A percentile compares a stretch with the other conserved stretches of the same genome.
phyloP scores from a whole-genome alignment of 2,888 invertebrate species.

The Troides helena region DNA sequence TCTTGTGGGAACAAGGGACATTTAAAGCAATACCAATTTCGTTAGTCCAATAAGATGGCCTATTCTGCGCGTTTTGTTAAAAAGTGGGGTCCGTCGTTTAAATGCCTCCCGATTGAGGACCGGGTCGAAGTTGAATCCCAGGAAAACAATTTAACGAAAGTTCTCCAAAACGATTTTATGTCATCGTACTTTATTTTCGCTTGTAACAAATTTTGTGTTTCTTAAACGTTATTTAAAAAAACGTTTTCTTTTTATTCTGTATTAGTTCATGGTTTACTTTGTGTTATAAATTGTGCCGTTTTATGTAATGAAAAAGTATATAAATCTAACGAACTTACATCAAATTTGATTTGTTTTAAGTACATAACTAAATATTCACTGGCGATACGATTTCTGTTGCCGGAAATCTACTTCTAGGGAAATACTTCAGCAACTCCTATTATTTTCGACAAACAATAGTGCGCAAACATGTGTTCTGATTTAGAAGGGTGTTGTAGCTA shows the following conservation, averaged over 20 bases:
- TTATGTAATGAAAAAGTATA: background rate
- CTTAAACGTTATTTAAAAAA: background rate
- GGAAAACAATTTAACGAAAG: conserved; percentile 25
- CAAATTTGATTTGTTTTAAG: too few species aligned
- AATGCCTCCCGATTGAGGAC: conserved; percentile 18
- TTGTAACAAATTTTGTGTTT: background rate
- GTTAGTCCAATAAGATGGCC: conserved; percentile 13
- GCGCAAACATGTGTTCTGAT: too few species aligned
- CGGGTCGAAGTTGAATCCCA: conserved; percentile 16
- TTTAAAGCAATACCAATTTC: conserved; percentile 21
- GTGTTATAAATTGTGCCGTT: background rate
- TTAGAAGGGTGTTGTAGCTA: too few species aligned
- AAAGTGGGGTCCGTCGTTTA: conserved; percentile 20
- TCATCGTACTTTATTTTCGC: conserved; percentile 11
- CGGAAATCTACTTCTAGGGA: too few species aligned
- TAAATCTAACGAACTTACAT: background rate
- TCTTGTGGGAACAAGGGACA: conserved; percentile 4
- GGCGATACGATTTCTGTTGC: too few species aligned
- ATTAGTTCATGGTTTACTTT: background rate
- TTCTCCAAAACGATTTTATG: conserved; percentile 13
- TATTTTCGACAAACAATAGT: too few species aligned
- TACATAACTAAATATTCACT: too few species aligned
- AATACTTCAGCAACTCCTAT: too few species aligned
- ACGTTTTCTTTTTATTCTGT: background rate
- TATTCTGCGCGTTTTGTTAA: conserved; percentile 16